Conservation (phyloP, 2,888 invertebrate species). For the Brachylomia viminalis region DNA sequence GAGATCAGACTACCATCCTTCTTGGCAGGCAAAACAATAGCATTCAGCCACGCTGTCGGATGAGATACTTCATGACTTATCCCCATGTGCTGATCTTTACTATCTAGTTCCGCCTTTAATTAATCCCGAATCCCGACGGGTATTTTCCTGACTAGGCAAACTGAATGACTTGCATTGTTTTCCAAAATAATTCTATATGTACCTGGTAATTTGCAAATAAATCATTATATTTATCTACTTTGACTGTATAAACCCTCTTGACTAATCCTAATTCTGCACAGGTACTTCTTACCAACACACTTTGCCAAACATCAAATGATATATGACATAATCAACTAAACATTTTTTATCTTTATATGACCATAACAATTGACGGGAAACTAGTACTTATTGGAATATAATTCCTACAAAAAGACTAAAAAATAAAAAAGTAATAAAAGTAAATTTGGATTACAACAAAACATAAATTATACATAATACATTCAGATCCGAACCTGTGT, state of each 20-base stretch:
- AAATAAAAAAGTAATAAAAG: too few relatives aligned
- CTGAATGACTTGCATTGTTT: neutral
- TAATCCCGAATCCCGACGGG: neutral
- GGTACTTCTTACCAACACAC: too few relatives aligned
- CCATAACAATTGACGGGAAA: neutral
- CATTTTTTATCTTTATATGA: neutral
- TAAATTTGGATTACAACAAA: neutral
- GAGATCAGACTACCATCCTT: neutral
- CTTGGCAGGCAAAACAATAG: neutral
- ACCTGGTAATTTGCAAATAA: constrained; percentile 5
- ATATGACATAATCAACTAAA: neutral
- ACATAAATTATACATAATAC: too few relatives aligned
- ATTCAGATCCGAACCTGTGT: too few relatives aligned
- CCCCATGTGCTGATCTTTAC: constrained; percentile 2
- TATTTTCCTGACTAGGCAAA: neutral
- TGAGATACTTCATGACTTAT: neutral
- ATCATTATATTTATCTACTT: neutral
- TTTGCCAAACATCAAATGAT: neutral
- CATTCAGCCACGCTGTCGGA: constrained; percentile 4
- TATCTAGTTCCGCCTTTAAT: neutral
- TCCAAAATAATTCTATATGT: neutral
- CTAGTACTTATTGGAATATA: neutral
- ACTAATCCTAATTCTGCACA: too few relatives aligned
- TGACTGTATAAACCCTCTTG: too few relatives aligned
- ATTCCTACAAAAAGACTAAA: neutral